Evolutionary conservation across 1,140 invertebrate species (phyloP), one percentile per base, ranked within the genome.

Genomic region (Drosophila murphyi): DNA sequence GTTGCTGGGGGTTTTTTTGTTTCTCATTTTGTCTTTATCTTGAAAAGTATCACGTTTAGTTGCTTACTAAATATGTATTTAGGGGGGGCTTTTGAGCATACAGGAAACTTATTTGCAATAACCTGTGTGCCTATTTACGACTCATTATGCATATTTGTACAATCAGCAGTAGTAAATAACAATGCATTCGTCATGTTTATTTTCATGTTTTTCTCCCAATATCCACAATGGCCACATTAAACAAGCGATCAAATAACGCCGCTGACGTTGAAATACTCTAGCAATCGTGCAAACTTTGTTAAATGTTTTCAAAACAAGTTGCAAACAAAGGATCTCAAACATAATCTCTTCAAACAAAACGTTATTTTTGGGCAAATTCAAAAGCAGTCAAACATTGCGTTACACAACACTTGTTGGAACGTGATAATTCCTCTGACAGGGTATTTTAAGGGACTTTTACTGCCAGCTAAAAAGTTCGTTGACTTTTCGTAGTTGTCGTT

Each of bases 91-190:
- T 39, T 54, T 48, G 45, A 34, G 43, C 29, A 29, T 10, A 51
- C 69, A 68, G 71, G 71, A 73, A 73, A 69, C 55, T 20, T 41
- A 50, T 56, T 59, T 55, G n/a, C 64, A 47, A 47, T 54, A 48
- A 61, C 60, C 48, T 45, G 32, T 41, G 7, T 72, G 51, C 41
- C 37, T 76, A 77, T 76, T 79, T 76, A 55, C 52, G 54, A 61
- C 63, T 64, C 52, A 73, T 79, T 77, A 77, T 88, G 80, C 69
- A 80, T 88, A 76, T 87, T 82, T 87, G 67, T 83, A 80, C 55
- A 83, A 88, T 80, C 85, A 70, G 73, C 67, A 63, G 41, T 45
- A 60, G 48, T 72, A 76, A 56, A 51, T 60, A 61, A 72, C 64
- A 70, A 78, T 52, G 55, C 39, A 69, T 73, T 61, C 64, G 43